Percentiles rank a stretch among this genome's conserved stretches.
These are phyloP conservation scores for Zophobas atratus DNA, from an alignment of 1,140 invertebrate species.

Conservation along the genomic window DNA sequence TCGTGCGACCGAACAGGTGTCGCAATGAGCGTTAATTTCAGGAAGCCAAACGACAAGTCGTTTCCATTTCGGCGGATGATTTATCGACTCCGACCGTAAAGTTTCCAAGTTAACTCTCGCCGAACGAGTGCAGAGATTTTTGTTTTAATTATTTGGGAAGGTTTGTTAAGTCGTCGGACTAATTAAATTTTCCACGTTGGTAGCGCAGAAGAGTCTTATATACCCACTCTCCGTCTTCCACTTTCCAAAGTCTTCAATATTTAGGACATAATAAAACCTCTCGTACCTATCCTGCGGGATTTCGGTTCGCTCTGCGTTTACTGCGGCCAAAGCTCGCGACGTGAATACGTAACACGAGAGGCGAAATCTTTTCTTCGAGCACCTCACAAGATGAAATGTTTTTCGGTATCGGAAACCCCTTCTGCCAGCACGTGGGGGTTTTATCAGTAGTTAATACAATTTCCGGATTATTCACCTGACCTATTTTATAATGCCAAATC, in stretches of 20 bases:
- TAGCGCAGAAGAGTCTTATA: neutral
- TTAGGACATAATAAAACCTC: constrained; percentile 46
- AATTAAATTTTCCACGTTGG: constrained; percentile 30
- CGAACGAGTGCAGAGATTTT: constrained; percentile 1
- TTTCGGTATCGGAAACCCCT: neutral
- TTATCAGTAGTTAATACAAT: constrained; percentile 46
- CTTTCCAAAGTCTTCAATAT: constrained; percentile 39
- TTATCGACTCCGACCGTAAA: neutral
- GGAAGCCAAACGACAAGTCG: neutral
- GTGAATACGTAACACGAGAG: constrained; percentile 43
- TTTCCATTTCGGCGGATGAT: neutral
- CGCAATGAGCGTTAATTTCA: constrained; percentile 8
- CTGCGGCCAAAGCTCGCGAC: constrained; percentile 27
- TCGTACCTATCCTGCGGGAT: constrained; percentile 44
- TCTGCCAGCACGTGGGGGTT: constrained; percentile 13
- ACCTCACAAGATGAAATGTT: constrained; percentile 14
- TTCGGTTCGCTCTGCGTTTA: constrained; percentile 31
- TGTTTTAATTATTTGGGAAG: constrained; percentile 19
- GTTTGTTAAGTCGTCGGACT: constrained; percentile 16
- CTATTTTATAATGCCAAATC: constrained; percentile 47
- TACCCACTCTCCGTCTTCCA: neutral
- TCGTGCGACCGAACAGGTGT: neutral
- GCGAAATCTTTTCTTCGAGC: constrained; percentile 29
- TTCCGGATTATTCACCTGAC: constrained; percentile 45
- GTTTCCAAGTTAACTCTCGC: neutral